These are phyloP conservation scores for Andrena praecox DNA, from an alignment of 2,888 invertebrate species.

Conservation along the genomic window DNA sequence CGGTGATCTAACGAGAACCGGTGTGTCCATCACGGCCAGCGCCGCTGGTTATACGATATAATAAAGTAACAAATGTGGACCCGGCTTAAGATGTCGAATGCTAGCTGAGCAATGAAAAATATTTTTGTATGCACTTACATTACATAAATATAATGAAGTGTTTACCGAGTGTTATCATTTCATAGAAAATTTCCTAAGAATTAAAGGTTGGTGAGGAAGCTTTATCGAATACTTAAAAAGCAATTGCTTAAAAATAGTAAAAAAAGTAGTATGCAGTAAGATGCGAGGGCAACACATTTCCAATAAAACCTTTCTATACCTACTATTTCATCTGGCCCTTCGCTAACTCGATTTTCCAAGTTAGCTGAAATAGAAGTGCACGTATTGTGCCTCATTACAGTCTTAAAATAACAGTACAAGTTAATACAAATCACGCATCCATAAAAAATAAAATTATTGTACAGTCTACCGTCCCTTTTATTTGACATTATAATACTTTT, in stretches of 20 bases:
- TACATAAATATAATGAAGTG: background rate
- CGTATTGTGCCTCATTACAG: slow-evolving; percentile 58
- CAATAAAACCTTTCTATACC: slow-evolving; percentile 1
- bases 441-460: slow-evolving; percentile 57
- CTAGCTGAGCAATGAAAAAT: slow-evolving; percentile 23
- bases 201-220: slow-evolving; percentile 53
- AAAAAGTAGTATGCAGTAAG: slow-evolving; percentile 19
- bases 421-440: slow-evolving; percentile 43
- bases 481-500: slow-evolving; percentile 60
- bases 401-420: slow-evolving; percentile 53
- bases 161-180: slow-evolving; percentile 11
- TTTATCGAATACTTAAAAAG: slow-evolving; percentile 24
- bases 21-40: no score
- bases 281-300: slow-evolving; percentile 20
- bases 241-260: slow-evolving; percentile 25
- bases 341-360: slow-evolving; percentile 19
- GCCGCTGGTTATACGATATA: no score
- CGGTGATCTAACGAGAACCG: no score
- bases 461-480: slow-evolving; percentile 30
- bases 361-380: slow-evolving; percentile 36
- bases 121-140: slow-evolving; percentile 17
- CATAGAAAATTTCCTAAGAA: slow-evolving; percentile 30
- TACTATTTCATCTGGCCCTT: slow-evolving; percentile 13
- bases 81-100: no score
- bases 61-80: no score